phyloP scores from a whole-genome alignment of 2,797 vertebrate species.

The Aphelocoma californica region DNA sequence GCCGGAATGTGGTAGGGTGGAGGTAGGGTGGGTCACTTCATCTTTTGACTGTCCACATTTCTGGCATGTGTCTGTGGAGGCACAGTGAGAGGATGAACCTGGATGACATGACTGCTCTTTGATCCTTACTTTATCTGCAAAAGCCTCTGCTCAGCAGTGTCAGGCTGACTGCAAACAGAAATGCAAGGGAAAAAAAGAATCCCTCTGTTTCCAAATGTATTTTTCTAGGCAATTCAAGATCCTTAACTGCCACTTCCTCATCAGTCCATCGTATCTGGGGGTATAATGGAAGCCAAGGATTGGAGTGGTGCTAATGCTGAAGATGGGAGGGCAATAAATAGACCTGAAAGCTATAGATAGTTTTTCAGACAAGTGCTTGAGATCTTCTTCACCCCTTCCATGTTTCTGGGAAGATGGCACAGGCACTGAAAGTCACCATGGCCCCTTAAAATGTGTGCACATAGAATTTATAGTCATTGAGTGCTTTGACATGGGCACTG shows the following conservation, averaged over 20 bases:
- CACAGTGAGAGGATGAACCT: not conserved
- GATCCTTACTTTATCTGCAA: not conserved
- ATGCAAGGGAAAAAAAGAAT: accelerated
- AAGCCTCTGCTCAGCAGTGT: not conserved
- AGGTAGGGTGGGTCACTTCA: not conserved
- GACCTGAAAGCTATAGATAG: not conserved
- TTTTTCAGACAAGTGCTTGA: not conserved
- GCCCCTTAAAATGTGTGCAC: not conserved
- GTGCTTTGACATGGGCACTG: not conserved
- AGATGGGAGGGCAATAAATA: not conserved
- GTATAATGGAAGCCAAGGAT: not conserved
- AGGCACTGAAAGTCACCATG: not conserved
- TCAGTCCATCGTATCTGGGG: not conserved
- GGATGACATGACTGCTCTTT: not conserved
- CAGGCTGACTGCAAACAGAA: not conserved
- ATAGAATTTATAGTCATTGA: not conserved
- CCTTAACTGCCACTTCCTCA: not conserved
- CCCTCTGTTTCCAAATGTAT: not conserved
- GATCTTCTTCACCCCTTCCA: not conserved
- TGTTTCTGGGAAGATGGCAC: not conserved
- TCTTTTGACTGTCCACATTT: not conserved
- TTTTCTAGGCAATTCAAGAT: not conserved
- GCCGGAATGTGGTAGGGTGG: not conserved
- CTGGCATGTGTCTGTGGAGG: not conserved
- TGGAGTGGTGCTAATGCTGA: not conserved